These are phyloP conservation scores for Rhinogobius similis DNA, from an alignment of 2,113 vertebrate species.

Conservation along the genomic window DNA sequence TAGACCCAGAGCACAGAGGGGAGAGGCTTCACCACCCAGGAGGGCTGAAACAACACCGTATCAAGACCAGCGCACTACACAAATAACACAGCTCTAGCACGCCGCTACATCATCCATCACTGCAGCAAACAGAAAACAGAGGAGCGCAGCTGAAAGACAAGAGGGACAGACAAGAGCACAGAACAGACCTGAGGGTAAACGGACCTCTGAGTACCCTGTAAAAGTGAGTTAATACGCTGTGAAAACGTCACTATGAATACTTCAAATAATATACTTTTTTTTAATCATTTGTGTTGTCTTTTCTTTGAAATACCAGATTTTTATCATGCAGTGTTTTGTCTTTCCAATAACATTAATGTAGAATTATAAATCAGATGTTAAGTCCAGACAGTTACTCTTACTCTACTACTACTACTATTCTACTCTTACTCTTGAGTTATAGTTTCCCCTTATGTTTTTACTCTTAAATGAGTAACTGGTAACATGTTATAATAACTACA, in stretches of 20 bases:
- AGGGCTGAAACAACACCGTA: constrained; percentile 63
- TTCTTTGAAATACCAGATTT: not conserved
- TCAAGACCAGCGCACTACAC: constrained; percentile 53
- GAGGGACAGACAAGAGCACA: constrained; percentile 23
- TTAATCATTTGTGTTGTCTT: too few relatives aligned
- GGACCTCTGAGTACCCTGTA: not conserved
- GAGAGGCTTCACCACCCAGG: constrained; percentile 47
- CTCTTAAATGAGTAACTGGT: too few relatives aligned
- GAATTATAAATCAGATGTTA: too few relatives aligned
- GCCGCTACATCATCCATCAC: constrained; percentile 54
- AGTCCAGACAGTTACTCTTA: too few relatives aligned
- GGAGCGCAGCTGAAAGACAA: constrained; percentile 13
- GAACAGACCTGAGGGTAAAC: constrained; percentile 1
- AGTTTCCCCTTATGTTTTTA: not conserved
- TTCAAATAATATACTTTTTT: not conserved
- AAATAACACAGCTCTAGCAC: constrained; percentile 45
- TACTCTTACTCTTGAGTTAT: not conserved
- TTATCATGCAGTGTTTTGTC: constrained; percentile 3
- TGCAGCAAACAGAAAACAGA: constrained; percentile 12
- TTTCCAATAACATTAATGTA: constrained; percentile 28
- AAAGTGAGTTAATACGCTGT: not conserved
- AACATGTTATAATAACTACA: too few relatives aligned
- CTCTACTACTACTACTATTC: too few relatives aligned
- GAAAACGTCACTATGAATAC: constrained; percentile 10
- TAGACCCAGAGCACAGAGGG: constrained; percentile 19